phyloP scores from a whole-genome alignment of 1,140 invertebrate species.

The Lucilia cuprina region DNA sequence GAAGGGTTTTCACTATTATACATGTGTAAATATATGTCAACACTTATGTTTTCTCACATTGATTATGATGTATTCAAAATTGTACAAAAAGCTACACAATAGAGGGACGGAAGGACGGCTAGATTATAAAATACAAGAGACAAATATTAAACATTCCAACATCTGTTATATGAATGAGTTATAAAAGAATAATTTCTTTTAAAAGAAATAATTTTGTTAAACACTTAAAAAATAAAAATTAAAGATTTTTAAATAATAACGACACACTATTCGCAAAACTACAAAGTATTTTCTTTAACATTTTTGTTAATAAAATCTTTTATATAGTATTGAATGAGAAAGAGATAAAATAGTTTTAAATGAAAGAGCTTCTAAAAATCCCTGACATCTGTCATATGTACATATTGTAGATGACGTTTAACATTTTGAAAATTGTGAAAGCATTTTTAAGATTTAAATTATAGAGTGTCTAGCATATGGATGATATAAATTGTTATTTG shows the following conservation, averaged over 20 bases:
- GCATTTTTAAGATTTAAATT: slow-evolving; percentile 8
- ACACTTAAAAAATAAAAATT: no score
- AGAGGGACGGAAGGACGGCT: not conserved
- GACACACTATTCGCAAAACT: no score
- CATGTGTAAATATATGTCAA: not conserved
- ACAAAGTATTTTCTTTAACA: no score
- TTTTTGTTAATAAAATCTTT: no score
- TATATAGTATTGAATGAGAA: no score
- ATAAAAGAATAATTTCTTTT: no score
- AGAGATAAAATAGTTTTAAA: not conserved
- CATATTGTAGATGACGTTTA: not conserved
- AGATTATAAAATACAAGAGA: not conserved
- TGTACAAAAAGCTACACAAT: not conserved
- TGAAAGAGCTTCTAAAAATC: not conserved
- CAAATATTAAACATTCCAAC: not conserved
- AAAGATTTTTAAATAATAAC: no score
- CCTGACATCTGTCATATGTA: not conserved
- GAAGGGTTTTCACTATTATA: no score
- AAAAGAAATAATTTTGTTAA: no score
- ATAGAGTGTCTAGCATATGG: not conserved
- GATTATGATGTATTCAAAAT: slow-evolving; percentile 35
- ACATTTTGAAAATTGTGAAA: slow-evolving; percentile 14
- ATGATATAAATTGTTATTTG: slow-evolving; percentile 22
- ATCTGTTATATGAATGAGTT: not conserved
- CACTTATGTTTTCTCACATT: slow-evolving; percentile 21